Conservation (phyloP, 1,140 invertebrate genomes). For the Caenorhabditis briggsae region DNA sequence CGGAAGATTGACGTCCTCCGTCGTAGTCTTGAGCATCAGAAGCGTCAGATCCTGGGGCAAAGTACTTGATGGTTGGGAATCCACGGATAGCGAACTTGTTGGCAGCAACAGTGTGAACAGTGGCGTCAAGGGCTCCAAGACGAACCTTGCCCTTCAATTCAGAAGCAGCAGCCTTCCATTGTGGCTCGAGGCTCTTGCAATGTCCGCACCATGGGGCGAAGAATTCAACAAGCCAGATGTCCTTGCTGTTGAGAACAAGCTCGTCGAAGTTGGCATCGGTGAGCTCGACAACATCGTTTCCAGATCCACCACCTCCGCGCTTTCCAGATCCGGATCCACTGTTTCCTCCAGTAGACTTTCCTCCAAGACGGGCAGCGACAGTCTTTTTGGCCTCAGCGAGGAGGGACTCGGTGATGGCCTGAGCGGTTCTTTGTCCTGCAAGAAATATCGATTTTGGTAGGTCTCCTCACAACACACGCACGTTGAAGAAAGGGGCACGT, state of each 20-base stretch:
- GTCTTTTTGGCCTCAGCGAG: slow-evolving; percentile 70
- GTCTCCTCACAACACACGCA: neutral
- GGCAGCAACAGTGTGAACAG: slow-evolving; percentile 86
- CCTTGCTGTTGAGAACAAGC: slow-evolving; percentile 85
- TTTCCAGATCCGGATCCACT: slow-evolving; percentile 67
- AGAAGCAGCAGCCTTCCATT: slow-evolving; percentile 92
- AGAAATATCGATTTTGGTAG: slow-evolving; percentile 1
- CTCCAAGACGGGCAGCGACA: slow-evolving; percentile 64
- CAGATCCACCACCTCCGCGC: slow-evolving; percentile 62
- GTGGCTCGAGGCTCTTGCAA: slow-evolving; percentile 94
- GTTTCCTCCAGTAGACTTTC: slow-evolving; percentile 59
- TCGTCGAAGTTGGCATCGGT: slow-evolving; percentile 95
- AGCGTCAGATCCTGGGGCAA: slow-evolving; percentile 87
- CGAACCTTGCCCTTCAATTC: slow-evolving; percentile 93
- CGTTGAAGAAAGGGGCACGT: neutral
- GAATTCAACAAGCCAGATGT: slow-evolving; percentile 78
- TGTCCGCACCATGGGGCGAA: slow-evolving; percentile 87
- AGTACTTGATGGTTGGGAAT: slow-evolving; percentile 97
- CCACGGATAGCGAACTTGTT: slow-evolving; percentile 84
- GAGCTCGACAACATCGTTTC: slow-evolving; percentile 86
- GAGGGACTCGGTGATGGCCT: slow-evolving; percentile 87
- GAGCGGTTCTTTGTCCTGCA: slow-evolving; percentile 85
- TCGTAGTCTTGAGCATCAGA: slow-evolving; percentile 84
- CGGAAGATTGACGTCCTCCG: slow-evolving; percentile 88
- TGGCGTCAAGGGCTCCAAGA: slow-evolving; percentile 95